phyloP scores from a whole-genome alignment of 2,888 invertebrate species.

The Acleris cristana region DNA sequence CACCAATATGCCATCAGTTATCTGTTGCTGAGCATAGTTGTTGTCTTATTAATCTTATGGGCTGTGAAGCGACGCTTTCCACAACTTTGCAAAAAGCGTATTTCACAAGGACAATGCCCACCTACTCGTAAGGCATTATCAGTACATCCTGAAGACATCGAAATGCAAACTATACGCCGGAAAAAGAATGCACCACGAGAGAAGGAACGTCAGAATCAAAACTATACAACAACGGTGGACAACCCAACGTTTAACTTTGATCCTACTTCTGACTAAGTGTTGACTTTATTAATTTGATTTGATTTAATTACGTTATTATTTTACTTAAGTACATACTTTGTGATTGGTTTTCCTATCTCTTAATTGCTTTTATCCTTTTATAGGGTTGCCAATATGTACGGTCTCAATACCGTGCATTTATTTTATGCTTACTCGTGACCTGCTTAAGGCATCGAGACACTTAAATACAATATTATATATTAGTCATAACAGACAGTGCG shows the following conservation, averaged over 20 bases:
- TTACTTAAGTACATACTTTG: too few species aligned
- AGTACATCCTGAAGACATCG: constrained; percentile 4
- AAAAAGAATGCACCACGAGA: background rate
- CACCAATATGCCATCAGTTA: constrained; percentile 3
- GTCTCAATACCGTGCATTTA: too few species aligned
- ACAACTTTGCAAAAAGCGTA: background rate
- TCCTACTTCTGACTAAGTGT: too few species aligned
- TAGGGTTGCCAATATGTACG: too few species aligned
- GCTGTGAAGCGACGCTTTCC: background rate
- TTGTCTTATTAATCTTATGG: background rate
- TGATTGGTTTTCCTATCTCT: too few species aligned
- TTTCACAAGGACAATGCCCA: background rate
- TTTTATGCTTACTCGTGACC: too few species aligned
- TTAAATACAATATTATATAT: too few species aligned
- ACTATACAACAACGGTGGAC: background rate
- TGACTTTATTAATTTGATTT: too few species aligned
- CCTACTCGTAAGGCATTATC: background rate
- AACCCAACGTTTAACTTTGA: constrained; percentile 2
- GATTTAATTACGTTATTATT: too few species aligned
- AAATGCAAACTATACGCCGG: background rate
- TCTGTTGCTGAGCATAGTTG: background rate
- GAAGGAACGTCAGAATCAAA: background rate
- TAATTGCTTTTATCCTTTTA: too few species aligned
- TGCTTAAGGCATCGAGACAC: too few species aligned
- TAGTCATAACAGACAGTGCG: too few species aligned